Evolutionary conservation across 1,140 invertebrate genomes (phyloP).

Genomic region (Cydia strobilella): DNA sequence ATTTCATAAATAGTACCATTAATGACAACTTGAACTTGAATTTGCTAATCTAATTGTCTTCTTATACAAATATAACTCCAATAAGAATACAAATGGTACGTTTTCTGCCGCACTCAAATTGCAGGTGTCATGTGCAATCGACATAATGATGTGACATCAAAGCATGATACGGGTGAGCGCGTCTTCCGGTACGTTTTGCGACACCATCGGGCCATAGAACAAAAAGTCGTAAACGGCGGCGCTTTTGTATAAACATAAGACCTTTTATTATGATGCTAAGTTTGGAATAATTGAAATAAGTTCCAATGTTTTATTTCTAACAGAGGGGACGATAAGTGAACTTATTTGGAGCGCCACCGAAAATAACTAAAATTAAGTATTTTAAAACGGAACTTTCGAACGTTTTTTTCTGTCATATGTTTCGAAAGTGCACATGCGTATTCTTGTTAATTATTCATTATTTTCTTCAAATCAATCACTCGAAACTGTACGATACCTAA

Average conservation of each 20-base stretch:
- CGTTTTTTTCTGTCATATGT: neutral
- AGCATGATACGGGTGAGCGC: conserved; percentile 41
- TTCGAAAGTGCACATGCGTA: neutral
- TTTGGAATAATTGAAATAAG: neutral
- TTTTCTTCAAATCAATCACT: too few species aligned
- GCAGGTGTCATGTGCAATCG: conserved; percentile 42
- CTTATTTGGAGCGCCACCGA: neutral
- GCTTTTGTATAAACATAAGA: neutral
- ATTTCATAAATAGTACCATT: too few species aligned
- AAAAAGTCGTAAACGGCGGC: neutral
- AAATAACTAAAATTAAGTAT: neutral
- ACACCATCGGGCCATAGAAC: conserved; percentile 9
- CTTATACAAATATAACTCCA: neutral
- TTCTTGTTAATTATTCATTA: too few species aligned
- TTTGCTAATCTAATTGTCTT: too few species aligned
- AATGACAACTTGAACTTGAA: too few species aligned
- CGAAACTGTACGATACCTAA: too few species aligned
- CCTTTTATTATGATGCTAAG: neutral
- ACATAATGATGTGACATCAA: conserved; percentile 49
- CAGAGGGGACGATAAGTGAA: neutral
- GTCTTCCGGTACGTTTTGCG: conserved; percentile 46
- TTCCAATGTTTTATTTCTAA: neutral
- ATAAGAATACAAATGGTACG: neutral
- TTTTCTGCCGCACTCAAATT: conserved; percentile 19
- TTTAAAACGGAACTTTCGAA: neutral